Percentiles rank a stretch among this genome's conserved stretches.
These are phyloP conservation scores for Electrona antarctica DNA, from an alignment of 2,113 vertebrate species.

Conservation along the genomic window DNA sequence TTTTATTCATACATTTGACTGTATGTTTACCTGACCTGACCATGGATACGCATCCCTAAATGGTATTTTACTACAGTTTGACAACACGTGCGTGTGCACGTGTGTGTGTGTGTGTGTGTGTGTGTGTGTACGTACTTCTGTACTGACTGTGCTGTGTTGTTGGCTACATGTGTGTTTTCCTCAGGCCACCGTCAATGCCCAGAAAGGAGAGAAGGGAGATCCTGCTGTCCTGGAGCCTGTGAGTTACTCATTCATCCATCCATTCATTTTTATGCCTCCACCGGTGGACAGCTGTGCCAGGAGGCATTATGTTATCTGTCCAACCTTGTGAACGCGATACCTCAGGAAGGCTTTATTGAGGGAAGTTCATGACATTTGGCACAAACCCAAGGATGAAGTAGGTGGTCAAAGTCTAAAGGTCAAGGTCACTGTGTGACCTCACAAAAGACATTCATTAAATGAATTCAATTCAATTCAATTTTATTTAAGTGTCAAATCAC, in stretches of 20 bases:
- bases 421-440: too few species aligned
- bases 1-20: neutral
- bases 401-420: too few species aligned
- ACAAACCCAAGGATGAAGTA: too few species aligned
- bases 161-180: slow-evolving; percentile 86
- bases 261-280: too few species aligned
- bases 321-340: too few species aligned
- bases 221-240: slow-evolving; percentile 90
- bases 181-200: slow-evolving; percentile 83
- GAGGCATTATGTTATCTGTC: too few species aligned
- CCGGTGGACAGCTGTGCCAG: too few species aligned
- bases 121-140: slow-evolving; percentile 1
- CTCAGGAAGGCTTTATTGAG: too few species aligned
- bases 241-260: slow-evolving; percentile 65
- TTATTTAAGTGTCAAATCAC: too few species aligned
- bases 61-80: neutral
- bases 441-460: too few species aligned
- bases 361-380: too few species aligned
- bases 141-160: slow-evolving; percentile 78
- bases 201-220: slow-evolving; percentile 92
- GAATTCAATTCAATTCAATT: too few species aligned
- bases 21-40: neutral
- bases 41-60: neutral
- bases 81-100: neutral
- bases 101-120: neutral